Evolutionary conservation across 2,797 vertebrate species (phyloP), one percentile per base, ranked within the genome.

Genomic region (Trematomus bernacchii): DNA sequence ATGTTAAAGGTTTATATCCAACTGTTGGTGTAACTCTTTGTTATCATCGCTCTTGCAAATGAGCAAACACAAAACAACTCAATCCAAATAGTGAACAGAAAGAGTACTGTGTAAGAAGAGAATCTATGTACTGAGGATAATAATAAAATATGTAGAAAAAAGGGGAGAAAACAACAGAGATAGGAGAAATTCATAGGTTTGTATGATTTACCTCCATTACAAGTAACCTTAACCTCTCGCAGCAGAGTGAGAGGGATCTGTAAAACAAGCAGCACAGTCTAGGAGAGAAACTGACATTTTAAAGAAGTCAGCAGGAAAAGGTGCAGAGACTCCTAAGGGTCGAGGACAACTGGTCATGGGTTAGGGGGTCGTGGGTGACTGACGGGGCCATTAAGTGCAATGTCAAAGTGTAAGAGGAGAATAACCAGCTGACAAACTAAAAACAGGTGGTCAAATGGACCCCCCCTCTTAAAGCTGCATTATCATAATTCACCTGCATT

Each of bases 191-290:
- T 91, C 84, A 65, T 92, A 57, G 66, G 53, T 91, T 90, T 92
- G 82, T 91, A 86, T 93, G 89, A 93, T 95, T 96, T 94, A 92
- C 86, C 93, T 95, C 94, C 88, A 86, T 93, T 88, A 94, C 78
- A 90, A 94, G 91, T 92, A 94, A 92, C 85, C 94, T 94, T 95
- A 96, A 95, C 91, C 93, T 95, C 94, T 95, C 92, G 87, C 90
- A 93, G 94, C 93, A 94, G 92, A 94, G 91, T 94, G 95, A 95
- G 90, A 95, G 94, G 93, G 91, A 95, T 95, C 95, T 95, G 95
- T 94, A 95, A 96, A 94, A 95, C 93, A 95, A 93, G 93, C 95
- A 96, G 91, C 93, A 94, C 92, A 95, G 93, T 94, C 93, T 93
- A 92, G 94, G 91, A 95, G 89, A 95, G 75, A 94, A 88, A 91